A percentile compares a stretch with the other conserved stretches of the same genome.
phyloP scores from a whole-genome alignment of 2,113 vertebrate species.

The Tor tambroides region DNA sequence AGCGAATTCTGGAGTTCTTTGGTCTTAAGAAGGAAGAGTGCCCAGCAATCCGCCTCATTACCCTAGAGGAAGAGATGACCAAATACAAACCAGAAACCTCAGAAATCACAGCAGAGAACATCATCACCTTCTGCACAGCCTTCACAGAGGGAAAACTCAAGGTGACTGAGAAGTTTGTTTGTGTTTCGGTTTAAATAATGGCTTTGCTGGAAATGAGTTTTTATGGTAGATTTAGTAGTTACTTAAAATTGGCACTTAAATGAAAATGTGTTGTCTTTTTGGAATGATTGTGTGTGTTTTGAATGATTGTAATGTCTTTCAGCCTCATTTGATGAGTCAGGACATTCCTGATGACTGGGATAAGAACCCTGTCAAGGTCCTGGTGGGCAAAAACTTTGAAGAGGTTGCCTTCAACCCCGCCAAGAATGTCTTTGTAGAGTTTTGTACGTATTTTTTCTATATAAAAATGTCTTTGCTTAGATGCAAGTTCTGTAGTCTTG shows the following conservation, averaged over 20 bases:
- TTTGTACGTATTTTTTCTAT: constrained; percentile 82
- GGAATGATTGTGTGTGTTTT: not conserved
- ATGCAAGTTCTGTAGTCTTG: not conserved
- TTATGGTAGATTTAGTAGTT: not conserved
- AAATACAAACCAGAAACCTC: constrained; percentile 90
- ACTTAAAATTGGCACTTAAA: not conserved
- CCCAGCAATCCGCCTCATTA: constrained; percentile 94
- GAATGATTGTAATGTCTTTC: constrained; percentile 3
- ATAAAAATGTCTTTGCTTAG: not conserved
- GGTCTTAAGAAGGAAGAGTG: constrained; percentile 97
- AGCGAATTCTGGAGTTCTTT: constrained; percentile 97
- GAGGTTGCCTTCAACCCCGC: constrained; percentile 87
- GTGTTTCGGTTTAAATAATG: not conserved
- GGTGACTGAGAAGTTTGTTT: constrained; percentile 69
- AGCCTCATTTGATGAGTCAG: constrained; percentile 99
- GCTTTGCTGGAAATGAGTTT: not conserved
- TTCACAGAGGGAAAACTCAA: constrained; percentile 95
- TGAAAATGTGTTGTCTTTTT: not conserved
- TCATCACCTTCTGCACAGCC: constrained; percentile 83
- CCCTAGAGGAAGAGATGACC: constrained; percentile 98
- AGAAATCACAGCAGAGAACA: constrained; percentile 86
- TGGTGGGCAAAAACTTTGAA: constrained; percentile 97
- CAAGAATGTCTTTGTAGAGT: constrained; percentile 96
- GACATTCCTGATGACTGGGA: constrained; percentile 97
- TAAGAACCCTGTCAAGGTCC: constrained; percentile 87